phyloP scores from a whole-genome alignment of 92 coral and sea anemone species.

The Montipora capitata region DNA sequence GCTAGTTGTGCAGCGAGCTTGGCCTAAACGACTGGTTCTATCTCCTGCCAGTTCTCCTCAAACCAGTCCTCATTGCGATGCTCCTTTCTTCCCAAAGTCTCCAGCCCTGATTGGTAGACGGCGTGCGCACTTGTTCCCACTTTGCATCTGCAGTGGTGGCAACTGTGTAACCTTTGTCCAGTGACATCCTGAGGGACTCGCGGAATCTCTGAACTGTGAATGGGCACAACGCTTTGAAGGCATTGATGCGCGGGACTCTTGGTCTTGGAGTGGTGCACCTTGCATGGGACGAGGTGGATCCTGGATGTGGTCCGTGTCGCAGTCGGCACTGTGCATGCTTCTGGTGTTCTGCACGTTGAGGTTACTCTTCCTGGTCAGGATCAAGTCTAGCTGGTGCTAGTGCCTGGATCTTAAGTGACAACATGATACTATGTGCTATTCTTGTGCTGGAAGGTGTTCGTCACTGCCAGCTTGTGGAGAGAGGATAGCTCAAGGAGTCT shows the following conservation, averaged over 20 bases:
- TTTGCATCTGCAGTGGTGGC: no score
- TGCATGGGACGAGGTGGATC: constrained; percentile 11
- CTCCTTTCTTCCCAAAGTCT: no score
- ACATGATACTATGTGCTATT: no score
- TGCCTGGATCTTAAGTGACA: constrained; percentile 47
- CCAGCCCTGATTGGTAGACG: no score
- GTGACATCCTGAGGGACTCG: neutral
- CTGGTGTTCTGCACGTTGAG: neutral
- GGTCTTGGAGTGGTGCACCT: constrained; percentile 37
- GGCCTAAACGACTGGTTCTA: no score
- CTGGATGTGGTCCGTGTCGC: constrained; percentile 16
- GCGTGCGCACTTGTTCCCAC: no score
- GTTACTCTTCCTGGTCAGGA: constrained; percentile 23
- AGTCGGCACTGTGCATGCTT: constrained; percentile 24
- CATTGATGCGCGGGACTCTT: constrained; percentile 17
- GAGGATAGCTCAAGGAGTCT: constrained; percentile 44
- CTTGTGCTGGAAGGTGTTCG: no score
- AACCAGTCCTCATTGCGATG: no score
- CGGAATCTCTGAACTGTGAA: neutral
- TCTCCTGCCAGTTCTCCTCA: no score
- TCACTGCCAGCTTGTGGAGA: neutral
- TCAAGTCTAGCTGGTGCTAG: constrained; percentile 58
- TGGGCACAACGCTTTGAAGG: neutral
- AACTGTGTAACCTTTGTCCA: no score
- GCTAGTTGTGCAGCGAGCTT: no score